phyloP scores from a whole-genome alignment of 2,113 vertebrate species.

The Erythrolamprus reginae region DNA sequence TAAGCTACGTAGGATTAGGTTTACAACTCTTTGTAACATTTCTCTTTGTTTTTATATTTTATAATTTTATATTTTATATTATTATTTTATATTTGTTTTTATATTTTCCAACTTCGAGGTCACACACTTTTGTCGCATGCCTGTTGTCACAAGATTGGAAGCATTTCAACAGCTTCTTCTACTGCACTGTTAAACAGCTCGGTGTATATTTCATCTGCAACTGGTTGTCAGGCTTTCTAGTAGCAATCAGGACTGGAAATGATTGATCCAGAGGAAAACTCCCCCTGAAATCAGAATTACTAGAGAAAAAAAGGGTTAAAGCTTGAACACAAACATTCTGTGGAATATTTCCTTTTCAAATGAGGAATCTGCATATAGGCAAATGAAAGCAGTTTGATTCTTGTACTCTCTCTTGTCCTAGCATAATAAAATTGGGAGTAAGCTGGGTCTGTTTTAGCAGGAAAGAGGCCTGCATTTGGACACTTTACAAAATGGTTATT shows the following conservation, averaged over 20 bases:
- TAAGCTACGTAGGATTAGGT: too few relatives aligned
- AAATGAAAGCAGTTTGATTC: neutral
- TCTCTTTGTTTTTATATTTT: neutral
- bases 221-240: neutral
- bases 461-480: neutral
- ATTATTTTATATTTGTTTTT: too few relatives aligned
- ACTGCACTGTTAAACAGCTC: neutral
- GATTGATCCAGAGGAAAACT: neutral
- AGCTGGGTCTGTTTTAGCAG: neutral
- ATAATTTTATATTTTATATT: too few relatives aligned
- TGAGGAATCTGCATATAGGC: neutral
- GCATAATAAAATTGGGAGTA: neutral
- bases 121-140: neutral
- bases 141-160: neutral
- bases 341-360: neutral
- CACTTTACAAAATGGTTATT: neutral
- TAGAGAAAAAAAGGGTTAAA: neutral
- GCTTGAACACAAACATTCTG: neutral
- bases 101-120: neutral
- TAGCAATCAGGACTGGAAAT: neutral
- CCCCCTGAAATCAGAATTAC: neutral
- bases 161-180: neutral
- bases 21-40: too few relatives aligned
- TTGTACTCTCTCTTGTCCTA: neutral
- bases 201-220: neutral